These are phyloP conservation scores for Gallinago jamesoni DNA, from an alignment of 2,113 vertebrate genomes.

Conservation along the genomic window DNA sequence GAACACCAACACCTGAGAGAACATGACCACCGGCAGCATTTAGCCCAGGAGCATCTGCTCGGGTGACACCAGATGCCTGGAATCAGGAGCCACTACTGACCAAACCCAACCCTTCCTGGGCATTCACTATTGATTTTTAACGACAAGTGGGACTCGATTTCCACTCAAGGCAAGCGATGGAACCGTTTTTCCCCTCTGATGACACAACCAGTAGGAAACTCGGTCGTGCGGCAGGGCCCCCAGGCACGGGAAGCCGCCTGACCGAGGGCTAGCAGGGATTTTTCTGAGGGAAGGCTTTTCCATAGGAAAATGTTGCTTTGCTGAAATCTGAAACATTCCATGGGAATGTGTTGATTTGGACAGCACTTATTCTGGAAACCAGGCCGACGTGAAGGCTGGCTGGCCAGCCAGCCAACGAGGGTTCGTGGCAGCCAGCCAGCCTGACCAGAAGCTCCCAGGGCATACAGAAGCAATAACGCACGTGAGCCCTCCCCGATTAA, in stretches of 20 bases:
- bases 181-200: not conserved
- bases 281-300: not conserved
- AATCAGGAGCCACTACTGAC: not conserved
- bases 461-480: not conserved
- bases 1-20: not conserved
- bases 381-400: not conserved
- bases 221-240: not conserved
- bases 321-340: constrained; percentile 28
- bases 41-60: not conserved
- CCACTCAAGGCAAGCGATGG: rapidly evolving
- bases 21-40: not conserved
- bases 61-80: not conserved
- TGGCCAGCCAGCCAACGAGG: not conserved
- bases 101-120: not conserved
- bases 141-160: not conserved
- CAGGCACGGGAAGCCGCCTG: not conserved
- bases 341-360: not conserved
- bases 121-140: not conserved
- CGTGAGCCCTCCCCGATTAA: not conserved
- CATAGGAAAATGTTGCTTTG: constrained; percentile 2
- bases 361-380: not conserved
- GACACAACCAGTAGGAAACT: not conserved
- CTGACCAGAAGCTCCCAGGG: not conserved
- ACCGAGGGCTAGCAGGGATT: not conserved
- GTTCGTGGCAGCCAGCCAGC: not conserved